phyloP scores from a whole-genome alignment of 1,140 invertebrate species.

The Orussus abietinus region DNA sequence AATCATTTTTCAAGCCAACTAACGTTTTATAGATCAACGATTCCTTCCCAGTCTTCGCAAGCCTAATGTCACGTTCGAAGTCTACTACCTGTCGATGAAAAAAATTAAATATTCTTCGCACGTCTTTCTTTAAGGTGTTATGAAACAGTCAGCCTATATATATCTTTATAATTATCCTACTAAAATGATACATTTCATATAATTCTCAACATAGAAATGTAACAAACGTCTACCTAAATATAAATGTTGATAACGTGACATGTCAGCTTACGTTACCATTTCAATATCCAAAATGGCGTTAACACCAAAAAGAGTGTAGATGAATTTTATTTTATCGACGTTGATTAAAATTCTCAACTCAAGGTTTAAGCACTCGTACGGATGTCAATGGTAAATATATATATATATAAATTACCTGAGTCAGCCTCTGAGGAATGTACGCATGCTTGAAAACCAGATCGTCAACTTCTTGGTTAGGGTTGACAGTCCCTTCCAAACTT shows the following conservation, averaged over 20 bases:
- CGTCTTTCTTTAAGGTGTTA: neutral
- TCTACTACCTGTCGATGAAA: constrained; percentile 69
- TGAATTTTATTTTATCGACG: no score
- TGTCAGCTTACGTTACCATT: no score
- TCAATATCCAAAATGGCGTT: no score
- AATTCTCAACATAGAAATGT: constrained; percentile 1
- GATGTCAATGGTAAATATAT: constrained; percentile 7
- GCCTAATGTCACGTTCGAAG: constrained; percentile 82
- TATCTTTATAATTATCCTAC: neutral
- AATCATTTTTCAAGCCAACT: constrained; percentile 75
- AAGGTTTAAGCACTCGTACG: constrained; percentile 10
- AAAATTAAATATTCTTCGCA: neutral
- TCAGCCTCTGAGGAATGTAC: constrained; percentile 92
- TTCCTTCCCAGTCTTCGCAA: constrained; percentile 71
- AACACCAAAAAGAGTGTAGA: no score
- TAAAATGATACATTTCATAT: constrained; percentile 3
- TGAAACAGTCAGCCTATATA: no score
- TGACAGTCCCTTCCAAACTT: constrained; percentile 59
- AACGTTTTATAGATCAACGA: constrained; percentile 81
- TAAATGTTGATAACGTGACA: no score
- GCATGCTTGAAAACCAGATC: constrained; percentile 91
- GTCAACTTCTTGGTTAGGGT: constrained; percentile 70
- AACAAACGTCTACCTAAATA: neutral
- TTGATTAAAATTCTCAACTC: constrained; percentile 11
- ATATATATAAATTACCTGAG: constrained; percentile 68